These are phyloP conservation scores for Glaucidium brasilianum DNA, from an alignment of 2,113 vertebrate species.

Conservation along the genomic window DNA sequence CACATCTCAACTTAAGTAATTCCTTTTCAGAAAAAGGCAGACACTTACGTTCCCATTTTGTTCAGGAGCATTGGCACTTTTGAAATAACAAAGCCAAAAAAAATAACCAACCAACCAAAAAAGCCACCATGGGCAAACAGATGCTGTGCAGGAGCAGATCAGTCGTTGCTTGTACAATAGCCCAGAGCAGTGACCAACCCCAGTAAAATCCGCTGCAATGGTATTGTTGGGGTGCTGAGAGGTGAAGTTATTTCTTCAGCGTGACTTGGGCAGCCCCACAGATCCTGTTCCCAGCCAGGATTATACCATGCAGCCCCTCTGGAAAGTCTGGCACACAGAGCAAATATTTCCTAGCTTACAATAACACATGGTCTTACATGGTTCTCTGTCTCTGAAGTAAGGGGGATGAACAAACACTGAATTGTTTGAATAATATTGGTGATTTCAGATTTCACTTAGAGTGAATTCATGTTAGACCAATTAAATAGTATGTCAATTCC, in stretches of 20 bases:
- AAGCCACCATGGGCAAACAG: neutral
- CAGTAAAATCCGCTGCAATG: neutral
- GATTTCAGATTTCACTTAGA: conserved; percentile 26
- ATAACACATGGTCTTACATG: accelerated
- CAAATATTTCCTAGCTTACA: conserved; percentile 25
- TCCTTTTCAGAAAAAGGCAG: neutral
- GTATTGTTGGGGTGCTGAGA: neutral
- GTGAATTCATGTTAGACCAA: conserved; percentile 36
- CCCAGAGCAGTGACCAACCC: neutral
- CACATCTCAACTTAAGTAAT: neutral
- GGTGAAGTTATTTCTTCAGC: neutral
- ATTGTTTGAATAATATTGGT: conserved; percentile 27
- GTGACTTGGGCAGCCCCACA: neutral
- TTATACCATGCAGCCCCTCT: neutral
- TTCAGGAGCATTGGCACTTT: neutral
- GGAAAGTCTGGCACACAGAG: neutral
- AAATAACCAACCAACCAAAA: neutral
- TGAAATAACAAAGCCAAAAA: neutral
- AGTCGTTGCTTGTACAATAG: neutral
- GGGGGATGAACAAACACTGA: neutral
- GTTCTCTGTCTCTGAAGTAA: neutral
- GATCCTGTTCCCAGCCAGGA: neutral
- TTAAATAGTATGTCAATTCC: conserved; percentile 49
- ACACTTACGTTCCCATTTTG: neutral
- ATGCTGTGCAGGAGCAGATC: neutral